Evolutionary conservation across 2,113 vertebrate genomes (phyloP), one percentile per base, ranked within the genome.

Genomic region (Xyliphius kryptos): DNA sequence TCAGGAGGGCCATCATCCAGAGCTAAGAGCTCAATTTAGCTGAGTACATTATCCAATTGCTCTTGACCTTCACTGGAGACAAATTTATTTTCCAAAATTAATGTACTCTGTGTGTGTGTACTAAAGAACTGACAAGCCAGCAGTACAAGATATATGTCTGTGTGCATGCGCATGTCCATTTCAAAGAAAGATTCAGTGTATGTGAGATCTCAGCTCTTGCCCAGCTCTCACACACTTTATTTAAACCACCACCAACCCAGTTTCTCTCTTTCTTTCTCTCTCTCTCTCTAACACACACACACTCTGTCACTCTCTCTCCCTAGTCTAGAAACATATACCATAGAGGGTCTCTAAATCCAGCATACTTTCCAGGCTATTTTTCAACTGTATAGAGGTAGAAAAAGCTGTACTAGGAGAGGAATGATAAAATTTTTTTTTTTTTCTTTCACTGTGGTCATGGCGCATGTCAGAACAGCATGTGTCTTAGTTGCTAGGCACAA

Each of bases 331-430:
- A 38, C 19, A 37, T 58, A 40, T 36, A 43, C 38, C 8, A 13
- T 40, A 44, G 60, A 61, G 59, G 46, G 61, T 54, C 41, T 11
- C 56, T 51, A 16, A 44, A 62, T 63, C 58, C 63, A 66, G 32
- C 58, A 22, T 70, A 53, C 53, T 58, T 66, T 67, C 43, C 41
- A 44, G n/a, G 58, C 16, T 61, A 66, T 69, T 68, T 63, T 65
- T 56, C 44, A 63, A 58, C 46, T 46, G 53, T 14, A 32, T 49
- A 50, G 41, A 69, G 59, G 59, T 54, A 74, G 67, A 50, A 63
- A 60, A 63, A 69, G 70, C 41, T 57, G 55, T 65, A 60, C 58
- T 54, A 54, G 14, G 40, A 47, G 49, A 69, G 55, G 20, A 66
- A 66, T 67, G 63, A 41, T 53, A 49, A 52, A 61, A 69, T 58